Base-by-base conservation (phyloP, 2,113 vertebrate genomes). In the Ameiurus melas region DNA sequence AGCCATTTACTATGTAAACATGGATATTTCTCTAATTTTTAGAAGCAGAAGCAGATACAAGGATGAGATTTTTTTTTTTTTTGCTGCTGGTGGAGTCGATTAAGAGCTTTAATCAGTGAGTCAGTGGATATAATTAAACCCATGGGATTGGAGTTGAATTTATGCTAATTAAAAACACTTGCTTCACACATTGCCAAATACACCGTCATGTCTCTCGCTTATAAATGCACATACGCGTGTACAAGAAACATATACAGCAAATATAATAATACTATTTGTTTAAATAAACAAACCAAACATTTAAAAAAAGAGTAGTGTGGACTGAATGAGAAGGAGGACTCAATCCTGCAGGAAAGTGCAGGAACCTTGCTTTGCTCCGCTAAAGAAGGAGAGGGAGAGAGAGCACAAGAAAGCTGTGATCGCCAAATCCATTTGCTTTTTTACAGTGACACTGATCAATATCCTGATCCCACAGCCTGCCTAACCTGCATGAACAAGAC, bases 41-140 rank as follows among this genome's bases (percentile, higher is more conserved):
- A 70, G 71, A 89, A 79, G 71, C 64, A 87, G 83, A 89, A 70
- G 88, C 75, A 77, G 78, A 87, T 77, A 80, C 84, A 62, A 39
- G 78, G 86, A 91, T 66, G 70, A 70, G 86, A 83, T 84, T 36
- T 84, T 60, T 86, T 86, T 91, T 88, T 88, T 91, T 91, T 83
- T 73, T 88, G 84, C 87, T 79, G 60, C 86, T 87, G 47, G 83
- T 86, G 79, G 83, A 89, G 89, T 89, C 89, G 88, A 89, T 91
- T 87, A 89, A 89, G 89, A 86, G 83, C 85, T 91, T 53, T 80
- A 89, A 89, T 91, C 88, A 91, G 86, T 75, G 85, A 91, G 83
- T 91, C 90, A 84, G 86, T 82, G 53, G 58, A 83, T 88, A 75
- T 88, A 91, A 91, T 89, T 91, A 89, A 91, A 88, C 88, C 88